Evolutionary conservation across 2,113 vertebrate genomes (phyloP), one percentile per base, ranked within the genome.

Genomic region (Syngnathoides biaculeatus): DNA sequence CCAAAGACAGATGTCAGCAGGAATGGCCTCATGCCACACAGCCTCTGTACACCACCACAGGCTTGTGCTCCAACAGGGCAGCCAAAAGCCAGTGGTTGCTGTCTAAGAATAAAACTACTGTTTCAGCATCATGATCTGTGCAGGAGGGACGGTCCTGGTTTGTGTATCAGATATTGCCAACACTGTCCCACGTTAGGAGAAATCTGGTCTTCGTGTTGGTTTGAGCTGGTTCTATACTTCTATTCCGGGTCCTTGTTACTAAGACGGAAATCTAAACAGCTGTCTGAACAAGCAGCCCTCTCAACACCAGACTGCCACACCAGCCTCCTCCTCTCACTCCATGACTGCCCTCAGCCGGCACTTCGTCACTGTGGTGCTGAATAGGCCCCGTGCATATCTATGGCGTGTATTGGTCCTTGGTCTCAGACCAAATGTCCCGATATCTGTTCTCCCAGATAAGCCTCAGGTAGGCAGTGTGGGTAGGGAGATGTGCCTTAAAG

Each of bases 231-330:
- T 71, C 84, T 67, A 70, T 42, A 67, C 65, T 79, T 85, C 84
- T 86, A 85, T 89, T 89, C 73, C 83, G 79, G 68, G 78, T 81
- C 64, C 22, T 73, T 77, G 72, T 79, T 71, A 80, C 84, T 89
- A 71, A 87, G 69, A 89, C 89, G 87, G 85, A 90, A 91, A 92
- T 89, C 80, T 69, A 91, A 90, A 90, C 74, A 67, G 73, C 77
- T 74, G 81, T 69, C 62, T 80, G 82, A 90, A 92, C 89, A 92
- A 91, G 86, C 73, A 56, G 52, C 72, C 72, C 84, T 88, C 87
- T 92, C 79, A 91, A 77, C 77, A 71, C 69, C 81, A 78, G 72
- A 77, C 74, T 73, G 66, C 77, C 73, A 67, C 67, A 64, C 79
- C 9, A 22, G 70, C 67, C 72, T 73, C 69, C 74, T 78, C 42